These are phyloP conservation scores for Pseudobourletiella spinata DNA, from an alignment of 1,140 invertebrate species.

Conservation along the genomic window DNA sequence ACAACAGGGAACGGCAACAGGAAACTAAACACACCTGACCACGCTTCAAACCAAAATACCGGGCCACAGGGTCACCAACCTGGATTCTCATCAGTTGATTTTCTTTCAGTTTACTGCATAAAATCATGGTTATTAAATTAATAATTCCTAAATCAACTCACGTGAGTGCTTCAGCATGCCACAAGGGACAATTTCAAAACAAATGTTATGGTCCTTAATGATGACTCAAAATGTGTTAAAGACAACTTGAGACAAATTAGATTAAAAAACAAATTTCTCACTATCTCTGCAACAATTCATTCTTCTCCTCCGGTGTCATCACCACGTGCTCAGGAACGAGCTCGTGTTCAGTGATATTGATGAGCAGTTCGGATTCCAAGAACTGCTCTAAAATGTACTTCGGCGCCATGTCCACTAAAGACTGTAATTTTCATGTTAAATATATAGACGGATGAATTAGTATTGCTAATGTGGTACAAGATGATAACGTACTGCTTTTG, in stretches of 20 bases:
- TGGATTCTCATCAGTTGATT: conserved; percentile 99
- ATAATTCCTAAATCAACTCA: no score
- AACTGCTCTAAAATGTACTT: conserved; percentile 99
- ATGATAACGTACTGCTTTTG: conserved; percentile 62
- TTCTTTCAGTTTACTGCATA: conserved; percentile 89
- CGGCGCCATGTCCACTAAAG: conserved; percentile 94
- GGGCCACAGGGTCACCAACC: conserved; percentile 91
- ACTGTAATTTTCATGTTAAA: conserved; percentile 47
- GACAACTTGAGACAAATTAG: no score
- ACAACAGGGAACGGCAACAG: no score
- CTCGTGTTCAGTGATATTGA: conserved; percentile 99
- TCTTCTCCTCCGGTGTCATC: conserved; percentile 94
- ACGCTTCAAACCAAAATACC: conserved; percentile 94
- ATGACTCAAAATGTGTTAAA: no score
- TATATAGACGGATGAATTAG: not conserved
- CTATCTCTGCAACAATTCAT: conserved; percentile 86
- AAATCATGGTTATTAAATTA: no score
- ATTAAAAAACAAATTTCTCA: conserved; percentile 47
- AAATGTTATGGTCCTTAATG: no score
- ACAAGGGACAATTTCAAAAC: no score
- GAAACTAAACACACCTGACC: conserved; percentile 57
- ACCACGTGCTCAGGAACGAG: conserved; percentile 98
- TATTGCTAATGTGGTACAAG: not conserved
- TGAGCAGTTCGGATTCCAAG: conserved; percentile 91
- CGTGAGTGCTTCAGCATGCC: no score